phyloP scores from a whole-genome alignment of 2,888 invertebrate genomes.

The Eristalis intricaria region DNA sequence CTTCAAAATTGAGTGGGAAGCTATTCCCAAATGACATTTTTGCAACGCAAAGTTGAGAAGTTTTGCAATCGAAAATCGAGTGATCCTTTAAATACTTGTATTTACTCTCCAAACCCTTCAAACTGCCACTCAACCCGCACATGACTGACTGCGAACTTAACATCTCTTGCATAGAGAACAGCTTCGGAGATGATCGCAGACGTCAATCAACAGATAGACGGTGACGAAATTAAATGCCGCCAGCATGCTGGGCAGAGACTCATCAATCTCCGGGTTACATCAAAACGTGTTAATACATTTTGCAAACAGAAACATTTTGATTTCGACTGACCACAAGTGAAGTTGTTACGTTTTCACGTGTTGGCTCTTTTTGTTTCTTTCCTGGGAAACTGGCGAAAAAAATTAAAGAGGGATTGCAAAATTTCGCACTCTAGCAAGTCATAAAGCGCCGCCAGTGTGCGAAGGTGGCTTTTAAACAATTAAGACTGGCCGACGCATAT shows the following conservation, averaged over 20 bases:
- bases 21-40: too few species aligned
- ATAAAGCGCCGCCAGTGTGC: constrained; percentile 10
- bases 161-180: neutral
- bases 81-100: neutral
- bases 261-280: neutral
- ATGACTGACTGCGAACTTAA: neutral
- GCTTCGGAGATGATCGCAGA: neutral
- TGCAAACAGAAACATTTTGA: constrained; percentile 30
- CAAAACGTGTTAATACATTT: constrained; percentile 36
- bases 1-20: too few species aligned
- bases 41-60: neutral
- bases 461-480: constrained; percentile 16
- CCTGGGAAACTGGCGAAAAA: constrained; percentile 15
- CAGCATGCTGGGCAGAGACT: neutral
- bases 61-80: neutral
- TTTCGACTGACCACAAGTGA: neutral
- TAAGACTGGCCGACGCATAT: neutral
- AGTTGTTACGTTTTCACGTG: constrained; percentile 14
- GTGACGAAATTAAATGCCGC: neutral
- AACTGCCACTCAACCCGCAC: neutral
- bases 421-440: constrained; percentile 37
- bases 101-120: neutral
- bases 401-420: constrained; percentile 17
- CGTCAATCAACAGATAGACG: neutral
- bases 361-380: constrained; percentile 1